Conservation (phyloP, 2,797 vertebrate genomes). For the Otus scops region DNA sequence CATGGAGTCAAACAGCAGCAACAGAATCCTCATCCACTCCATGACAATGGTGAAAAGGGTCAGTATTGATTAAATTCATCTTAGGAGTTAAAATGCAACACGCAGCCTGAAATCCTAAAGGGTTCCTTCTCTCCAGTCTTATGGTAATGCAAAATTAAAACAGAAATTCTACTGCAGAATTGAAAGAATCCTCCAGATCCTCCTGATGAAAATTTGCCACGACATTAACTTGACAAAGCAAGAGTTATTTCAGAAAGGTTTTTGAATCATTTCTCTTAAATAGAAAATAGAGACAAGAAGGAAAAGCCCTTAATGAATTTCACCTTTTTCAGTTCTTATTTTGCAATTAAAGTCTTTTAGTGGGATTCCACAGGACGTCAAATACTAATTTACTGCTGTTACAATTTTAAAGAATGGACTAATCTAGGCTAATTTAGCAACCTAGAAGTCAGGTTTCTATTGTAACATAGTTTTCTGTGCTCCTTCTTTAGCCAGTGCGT, state of each 20-base stretch:
- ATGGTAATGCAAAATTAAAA: neutral
- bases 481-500: neutral
- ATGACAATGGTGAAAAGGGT: neutral
- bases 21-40: neutral
- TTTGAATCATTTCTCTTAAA: slow-evolving; percentile 2
- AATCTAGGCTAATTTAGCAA: neutral
- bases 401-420: neutral
- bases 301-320: slow-evolving; percentile 42
- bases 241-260: slow-evolving; percentile 24
- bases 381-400: slow-evolving; percentile 32
- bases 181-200: neutral
- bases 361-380: slow-evolving; percentile 12
- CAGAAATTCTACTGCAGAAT: slow-evolving; percentile 20
- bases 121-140: neutral
- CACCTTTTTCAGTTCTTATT: slow-evolving; percentile 10
- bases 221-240: slow-evolving; percentile 21
- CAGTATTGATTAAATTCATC: slow-evolving; percentile 1
- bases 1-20: neutral
- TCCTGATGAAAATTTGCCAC: neutral
- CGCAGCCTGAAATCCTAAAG: neutral
- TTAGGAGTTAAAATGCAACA: neutral
- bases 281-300: slow-evolving; percentile 27
- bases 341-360: slow-evolving; percentile 41
- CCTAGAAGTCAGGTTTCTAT: neutral
- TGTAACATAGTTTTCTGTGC: neutral